Evolutionary conservation across 1,140 invertebrate genomes (phyloP).

Genomic region (Cydia amplana): DNA sequence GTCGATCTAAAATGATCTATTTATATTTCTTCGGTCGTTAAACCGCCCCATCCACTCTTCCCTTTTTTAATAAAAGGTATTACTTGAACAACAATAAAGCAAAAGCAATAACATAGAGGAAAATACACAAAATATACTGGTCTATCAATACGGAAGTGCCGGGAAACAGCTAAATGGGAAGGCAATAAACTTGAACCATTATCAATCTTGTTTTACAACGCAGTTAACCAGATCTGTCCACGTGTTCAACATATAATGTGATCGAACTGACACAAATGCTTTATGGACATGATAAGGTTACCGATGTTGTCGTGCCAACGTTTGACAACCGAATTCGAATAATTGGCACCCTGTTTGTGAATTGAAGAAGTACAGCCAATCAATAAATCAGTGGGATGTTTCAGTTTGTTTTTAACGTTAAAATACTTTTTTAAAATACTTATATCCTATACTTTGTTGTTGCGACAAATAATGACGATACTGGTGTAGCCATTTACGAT

Average conservation of each 20-base stretch:
- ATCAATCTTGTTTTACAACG: slow-evolving; percentile 53
- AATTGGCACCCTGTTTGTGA: background rate
- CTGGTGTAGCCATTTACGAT: too few relatives aligned
- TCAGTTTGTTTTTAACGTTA: too few relatives aligned
- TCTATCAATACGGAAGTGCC: slow-evolving; percentile 18
- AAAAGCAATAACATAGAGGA: slow-evolving; percentile 36
- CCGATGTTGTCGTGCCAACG: background rate
- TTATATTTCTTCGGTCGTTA: background rate
- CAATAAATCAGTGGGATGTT: background rate
- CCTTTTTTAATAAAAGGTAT: background rate
- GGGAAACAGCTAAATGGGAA: slow-evolving; percentile 13
- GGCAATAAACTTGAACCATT: slow-evolving; percentile 46
- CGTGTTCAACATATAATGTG: slow-evolving; percentile 33
- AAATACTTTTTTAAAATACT: too few relatives aligned
- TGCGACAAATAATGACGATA: too few relatives aligned
- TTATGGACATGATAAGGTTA: background rate
- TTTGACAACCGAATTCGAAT: background rate
- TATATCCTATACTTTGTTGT: too few relatives aligned
- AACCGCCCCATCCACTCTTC: background rate
- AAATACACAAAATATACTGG: slow-evolving; percentile 11
- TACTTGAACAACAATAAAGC: slow-evolving; percentile 23
- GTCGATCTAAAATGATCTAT: too few relatives aligned
- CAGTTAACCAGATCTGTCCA: slow-evolving; percentile 45
- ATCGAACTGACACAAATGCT: background rate
- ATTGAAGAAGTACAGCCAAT: background rate